Base-by-base conservation (phyloP, 2,797 vertebrate genomes). In the Aselliscus stoliczkanus region DNA sequence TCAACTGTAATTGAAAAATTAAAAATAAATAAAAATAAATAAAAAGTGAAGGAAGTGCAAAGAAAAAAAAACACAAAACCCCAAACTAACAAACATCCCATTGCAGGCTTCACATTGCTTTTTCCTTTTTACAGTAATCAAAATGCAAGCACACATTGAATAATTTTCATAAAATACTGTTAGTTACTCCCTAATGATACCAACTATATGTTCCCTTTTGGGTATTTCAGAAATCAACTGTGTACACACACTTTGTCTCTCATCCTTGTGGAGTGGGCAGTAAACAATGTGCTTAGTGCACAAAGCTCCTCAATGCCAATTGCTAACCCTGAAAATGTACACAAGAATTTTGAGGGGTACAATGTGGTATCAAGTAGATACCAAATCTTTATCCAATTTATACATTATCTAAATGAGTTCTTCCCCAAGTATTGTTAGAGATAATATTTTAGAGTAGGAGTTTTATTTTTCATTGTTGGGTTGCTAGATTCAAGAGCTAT, bases 191-290 rank as follows among this genome's bases (percentile, higher is more conserved):
- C 37, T 60, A 88, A 44, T n/a, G 15, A 88, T 4, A 29, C 11
- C 25, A 86, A 11, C 47, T 44, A 34, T 89, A 5, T 15, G 13
- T 69, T 73, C 25, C 0, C 37, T 82, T 25, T 75, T 56, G 69
- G 6, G 2, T 70, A 73, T 94, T 97, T 96, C 73, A 83, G 90
- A 96, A 87, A 20, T 1, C 29, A 85, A 2, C n/a, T 93, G 20
- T 65, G 8, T 34, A 64, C 14, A 58, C 4, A 84, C 2, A 47
- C 14, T 94, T 87, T 91, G 86, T 89, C 58, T 86, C 75, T 96
- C 34, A 39, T 3, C 18, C 13, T 60, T 27, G 42, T 9, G 34
- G 7, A 1, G 0, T 31, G 15, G 1, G 72, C 44, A 88, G n/a
- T 0, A 25, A 0, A 44, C 1, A 60, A 18, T 1, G 31, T 12